Percentiles rank a stretch among this genome's conserved stretches.
Conservation (phyloP, 2,888 invertebrate genomes). For the Eledone cirrhosa region DNA sequence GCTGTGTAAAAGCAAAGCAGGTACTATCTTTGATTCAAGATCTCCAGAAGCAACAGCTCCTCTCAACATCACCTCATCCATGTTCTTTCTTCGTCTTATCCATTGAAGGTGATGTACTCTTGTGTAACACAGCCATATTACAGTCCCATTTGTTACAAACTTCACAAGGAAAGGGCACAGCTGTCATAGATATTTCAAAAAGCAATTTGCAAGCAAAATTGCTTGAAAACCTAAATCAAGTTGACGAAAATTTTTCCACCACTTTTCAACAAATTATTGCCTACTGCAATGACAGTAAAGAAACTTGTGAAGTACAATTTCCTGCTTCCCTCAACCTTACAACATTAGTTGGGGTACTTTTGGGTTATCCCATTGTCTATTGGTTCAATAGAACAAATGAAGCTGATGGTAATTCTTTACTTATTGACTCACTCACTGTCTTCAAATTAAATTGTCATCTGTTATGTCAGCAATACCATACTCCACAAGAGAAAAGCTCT, state of each 20-base stretch:
- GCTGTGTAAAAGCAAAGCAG: background rate
- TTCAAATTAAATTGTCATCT: background rate
- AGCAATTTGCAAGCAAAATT: background rate
- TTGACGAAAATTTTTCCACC: background rate
- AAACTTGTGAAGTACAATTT: background rate
- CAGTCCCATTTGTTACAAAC: background rate
- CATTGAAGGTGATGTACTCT: conserved; percentile 5
- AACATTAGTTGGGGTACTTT: background rate
- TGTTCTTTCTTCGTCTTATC: background rate
- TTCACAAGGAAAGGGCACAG: background rate
- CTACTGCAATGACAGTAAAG: background rate
- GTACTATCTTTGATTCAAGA: background rate
- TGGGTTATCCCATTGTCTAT: conserved; percentile 16
- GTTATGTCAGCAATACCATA: background rate
- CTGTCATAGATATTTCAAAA: conserved; percentile 11
- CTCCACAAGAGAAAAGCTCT: background rate
- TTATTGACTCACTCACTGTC: background rate
- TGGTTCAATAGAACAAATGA: conserved; percentile 14
- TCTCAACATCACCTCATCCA: background rate
- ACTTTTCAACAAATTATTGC: background rate
- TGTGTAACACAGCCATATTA: conserved; percentile 4
- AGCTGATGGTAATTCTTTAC: background rate
- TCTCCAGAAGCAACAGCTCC: conserved; percentile 4
- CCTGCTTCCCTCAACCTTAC: conserved; percentile 7
- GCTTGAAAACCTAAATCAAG: background rate